A percentile compares a stretch with the other conserved stretches of the same genome.
phyloP scores from a whole-genome alignment of 2,113 vertebrate species.

The Notarius lentiginosus region DNA sequence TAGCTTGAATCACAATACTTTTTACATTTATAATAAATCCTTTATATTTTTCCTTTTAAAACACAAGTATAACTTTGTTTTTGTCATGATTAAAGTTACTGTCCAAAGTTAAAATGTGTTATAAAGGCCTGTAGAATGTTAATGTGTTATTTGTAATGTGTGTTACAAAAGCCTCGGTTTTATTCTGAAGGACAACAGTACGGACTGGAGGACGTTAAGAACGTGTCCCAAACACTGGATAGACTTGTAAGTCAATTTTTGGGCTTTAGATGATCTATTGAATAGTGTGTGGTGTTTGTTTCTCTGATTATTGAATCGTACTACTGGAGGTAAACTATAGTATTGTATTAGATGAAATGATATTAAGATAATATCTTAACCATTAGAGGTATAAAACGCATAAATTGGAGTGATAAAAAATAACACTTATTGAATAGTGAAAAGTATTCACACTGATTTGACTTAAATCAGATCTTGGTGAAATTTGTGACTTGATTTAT shows the following conservation, averaged over 20 bases:
- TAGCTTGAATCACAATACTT: background rate
- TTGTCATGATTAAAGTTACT: background rate
- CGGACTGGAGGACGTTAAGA: slow-evolving; percentile 44
- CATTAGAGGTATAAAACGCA: background rate
- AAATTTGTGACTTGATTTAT: background rate
- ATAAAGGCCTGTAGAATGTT: background rate
- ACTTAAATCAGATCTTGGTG: background rate
- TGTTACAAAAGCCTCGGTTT: background rate
- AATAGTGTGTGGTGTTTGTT: background rate
- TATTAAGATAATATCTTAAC: background rate
- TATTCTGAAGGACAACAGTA: slow-evolving; percentile 16
- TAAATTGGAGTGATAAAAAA: background rate
- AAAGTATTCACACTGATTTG: background rate
- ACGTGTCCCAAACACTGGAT: slow-evolving; percentile 60
- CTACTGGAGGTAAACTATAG: background rate
- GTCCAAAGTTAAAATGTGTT: background rate
- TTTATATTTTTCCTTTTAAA: background rate
- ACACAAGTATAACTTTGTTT: background rate
- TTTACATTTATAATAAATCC: background rate
- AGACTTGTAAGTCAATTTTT: slow-evolving; percentile 61
- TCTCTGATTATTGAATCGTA: background rate
- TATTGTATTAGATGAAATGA: background rate
- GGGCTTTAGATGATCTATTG: background rate
- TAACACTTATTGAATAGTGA: background rate
- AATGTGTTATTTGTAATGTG: background rate